Evolutionary conservation across 2,797 vertebrate genomes (phyloP), one percentile per base, ranked within the genome.

Genomic region (Hoplostethus atlanticus): DNA sequence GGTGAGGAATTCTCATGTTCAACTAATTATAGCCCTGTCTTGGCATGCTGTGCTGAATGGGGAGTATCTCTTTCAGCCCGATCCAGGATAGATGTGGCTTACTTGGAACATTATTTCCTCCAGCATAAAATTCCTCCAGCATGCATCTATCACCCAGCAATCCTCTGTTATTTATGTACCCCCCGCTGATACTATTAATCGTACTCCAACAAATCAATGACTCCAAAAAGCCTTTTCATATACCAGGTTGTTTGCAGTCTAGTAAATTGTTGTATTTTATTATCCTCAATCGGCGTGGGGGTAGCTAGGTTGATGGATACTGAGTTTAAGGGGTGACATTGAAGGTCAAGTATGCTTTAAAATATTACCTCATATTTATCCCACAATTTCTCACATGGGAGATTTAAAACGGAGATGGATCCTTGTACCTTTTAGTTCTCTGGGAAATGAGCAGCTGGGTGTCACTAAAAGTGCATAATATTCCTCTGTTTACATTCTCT

Each of bases 1-100:
- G 77, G 53, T 76, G 67, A 82, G 70, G 63, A 52, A 21, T 38
- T 82, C 84, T 87, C 60, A 85, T 84, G 82, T 79, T 62, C 69
- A 58, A 46, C 54, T 80, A 84, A 88, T 84, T 84, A 76, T 38
- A 30, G 8, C 31, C 38, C 48, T 44, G 50, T 68, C 53, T 84
- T 6, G 4, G 31, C 55, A 57, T 8, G 56, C 17, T 70, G 46
- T 8, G 59, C 55, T 56, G 60, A 31, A 2, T 34, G 13, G 67
- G 42, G 55, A 64, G 17, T n/a, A 50, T 57, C 30, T 79, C 25
- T 66, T 64, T 66, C 28, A 81, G 65, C 21, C 46, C 64, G 34
- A 67, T 54, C 59, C 64, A 77, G 64, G 34, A 50, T 17, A 51
- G 5, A 28, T n/a, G 15, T 30, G 17, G 38, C 0, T 28, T 76